Percentiles rank a stretch among this genome's conserved stretches.
phyloP scores from a whole-genome alignment of 1,140 invertebrate species.

The Dufourea novaeangliae region DNA sequence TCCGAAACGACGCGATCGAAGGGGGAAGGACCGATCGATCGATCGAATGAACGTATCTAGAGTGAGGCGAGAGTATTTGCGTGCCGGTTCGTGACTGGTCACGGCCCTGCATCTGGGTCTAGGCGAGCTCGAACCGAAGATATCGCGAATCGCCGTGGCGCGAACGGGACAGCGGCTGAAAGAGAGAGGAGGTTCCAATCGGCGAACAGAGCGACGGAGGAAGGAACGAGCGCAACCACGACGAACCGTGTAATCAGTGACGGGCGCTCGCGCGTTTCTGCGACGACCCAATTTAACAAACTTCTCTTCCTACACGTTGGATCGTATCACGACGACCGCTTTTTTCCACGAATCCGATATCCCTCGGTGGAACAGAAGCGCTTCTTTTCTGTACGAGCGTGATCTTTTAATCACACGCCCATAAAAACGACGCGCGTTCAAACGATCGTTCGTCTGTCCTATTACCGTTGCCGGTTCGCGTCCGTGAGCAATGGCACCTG shows the following conservation, averaged over 20 bases:
- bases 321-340: constrained; percentile 25
- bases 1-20: constrained; percentile 1
- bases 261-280: constrained; percentile 57
- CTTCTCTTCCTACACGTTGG: constrained; percentile 63
- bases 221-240: constrained; percentile 42
- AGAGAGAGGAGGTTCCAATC: not conserved
- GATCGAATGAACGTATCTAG: not conserved
- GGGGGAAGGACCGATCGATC: not conserved
- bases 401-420: too few relatives aligned
- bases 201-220: not conserved
- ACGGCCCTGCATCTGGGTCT: constrained; percentile 64
- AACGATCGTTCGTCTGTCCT: too few relatives aligned
- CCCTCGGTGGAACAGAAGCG: constrained; percentile 33
- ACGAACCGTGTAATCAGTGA: constrained; percentile 71
- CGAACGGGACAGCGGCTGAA: not conserved
- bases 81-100: constrained; percentile 14
- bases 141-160: constrained; percentile 6
- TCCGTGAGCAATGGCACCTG: constrained; percentile 14
- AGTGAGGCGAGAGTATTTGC: not conserved
- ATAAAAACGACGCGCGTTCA: too few relatives aligned
- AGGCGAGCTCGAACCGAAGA: constrained; percentile 55
- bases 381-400: too few relatives aligned
- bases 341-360: constrained; percentile 34
- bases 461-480: not conserved
- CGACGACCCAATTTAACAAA: constrained; percentile 71